phyloP scores from a whole-genome alignment of 2,113 vertebrate species.

The Pseudorhombus dupliciocellatus region DNA sequence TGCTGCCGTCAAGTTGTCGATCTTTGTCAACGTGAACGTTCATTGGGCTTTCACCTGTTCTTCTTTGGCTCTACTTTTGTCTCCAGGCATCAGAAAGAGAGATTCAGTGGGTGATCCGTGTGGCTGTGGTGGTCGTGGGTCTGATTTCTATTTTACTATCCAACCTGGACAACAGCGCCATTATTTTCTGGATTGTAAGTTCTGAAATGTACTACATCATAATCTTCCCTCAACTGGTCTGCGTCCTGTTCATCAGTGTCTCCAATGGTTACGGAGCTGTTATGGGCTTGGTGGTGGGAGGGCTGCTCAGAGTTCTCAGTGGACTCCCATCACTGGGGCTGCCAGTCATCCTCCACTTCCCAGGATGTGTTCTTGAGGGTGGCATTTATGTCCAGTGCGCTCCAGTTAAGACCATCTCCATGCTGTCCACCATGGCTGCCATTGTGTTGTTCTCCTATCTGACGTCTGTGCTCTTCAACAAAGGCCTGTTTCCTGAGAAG shows the following conservation, averaged over 20 bases:
- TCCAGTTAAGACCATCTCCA: constrained; percentile 1
- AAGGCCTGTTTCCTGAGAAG: background rate
- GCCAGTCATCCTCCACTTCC: constrained; percentile 1
- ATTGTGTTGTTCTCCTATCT: background rate
- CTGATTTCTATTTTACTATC: background rate
- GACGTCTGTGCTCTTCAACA: background rate
- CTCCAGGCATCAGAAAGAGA: constrained; percentile 1
- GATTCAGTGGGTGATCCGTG: constrained; percentile 9
- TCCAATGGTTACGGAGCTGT: constrained; percentile 6
- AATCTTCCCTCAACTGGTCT: constrained; percentile 3
- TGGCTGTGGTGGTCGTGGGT: background rate
- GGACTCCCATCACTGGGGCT: background rate
- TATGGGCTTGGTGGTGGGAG: background rate
- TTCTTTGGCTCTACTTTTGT: background rate
- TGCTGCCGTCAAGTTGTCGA: too few species aligned
- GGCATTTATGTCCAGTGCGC: constrained; percentile 1
- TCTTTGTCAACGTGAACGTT: too few species aligned
- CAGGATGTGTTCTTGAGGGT: constrained; percentile 1
- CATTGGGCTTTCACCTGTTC: too few species aligned
- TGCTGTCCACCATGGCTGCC: background rate
- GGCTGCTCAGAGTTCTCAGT: background rate
- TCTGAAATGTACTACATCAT: background rate
- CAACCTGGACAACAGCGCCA: background rate
- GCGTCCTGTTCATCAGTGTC: background rate
- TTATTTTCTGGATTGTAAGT: background rate